phyloP scores from a whole-genome alignment of 2,888 invertebrate species.

The Rugalucina vietnamica region DNA sequence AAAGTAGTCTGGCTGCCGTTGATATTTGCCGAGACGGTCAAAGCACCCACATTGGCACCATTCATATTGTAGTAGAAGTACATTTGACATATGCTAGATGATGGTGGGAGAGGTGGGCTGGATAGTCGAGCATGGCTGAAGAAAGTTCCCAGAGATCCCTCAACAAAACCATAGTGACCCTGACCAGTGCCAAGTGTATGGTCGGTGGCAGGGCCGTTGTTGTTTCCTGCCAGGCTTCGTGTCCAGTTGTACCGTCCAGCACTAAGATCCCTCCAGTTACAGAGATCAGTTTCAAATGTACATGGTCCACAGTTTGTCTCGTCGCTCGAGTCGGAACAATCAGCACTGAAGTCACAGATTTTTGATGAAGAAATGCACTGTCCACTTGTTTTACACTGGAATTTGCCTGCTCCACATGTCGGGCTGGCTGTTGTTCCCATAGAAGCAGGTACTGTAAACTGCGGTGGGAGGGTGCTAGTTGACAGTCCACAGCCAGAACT shows the following conservation, averaged over 20 bases:
- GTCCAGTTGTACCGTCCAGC: constrained; percentile 76
- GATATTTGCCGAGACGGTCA: constrained; percentile 61
- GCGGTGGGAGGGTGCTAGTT: constrained; percentile 64
- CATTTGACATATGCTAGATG: constrained; percentile 72
- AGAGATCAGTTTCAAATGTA: constrained; percentile 76
- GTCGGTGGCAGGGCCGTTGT: constrained; percentile 61
- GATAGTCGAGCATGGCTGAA: constrained; percentile 66
- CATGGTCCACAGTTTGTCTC: constrained; percentile 79
- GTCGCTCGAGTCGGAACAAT: constrained; percentile 76
- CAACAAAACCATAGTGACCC: constrained; percentile 75
- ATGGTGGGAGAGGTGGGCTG: constrained; percentile 69
- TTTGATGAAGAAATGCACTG: constrained; percentile 69
- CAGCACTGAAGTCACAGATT: constrained; percentile 75
- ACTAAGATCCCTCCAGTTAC: constrained; percentile 78
- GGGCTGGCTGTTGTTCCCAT: constrained; percentile 62
- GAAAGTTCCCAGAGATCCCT: constrained; percentile 68
- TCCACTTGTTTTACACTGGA: constrained; percentile 68
- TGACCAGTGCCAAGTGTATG: constrained; percentile 63
- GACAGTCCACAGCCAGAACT: constrained; percentile 69
- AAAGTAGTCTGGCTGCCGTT: constrained; percentile 54
- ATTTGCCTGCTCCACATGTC: constrained; percentile 62
- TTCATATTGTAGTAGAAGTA: constrained; percentile 78
- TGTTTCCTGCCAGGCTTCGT: constrained; percentile 56
- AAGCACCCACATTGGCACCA: constrained; percentile 65
- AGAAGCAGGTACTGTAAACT: constrained; percentile 67